A percentile compares a stretch with the other conserved stretches of the same genome.
Conservation (phyloP, 2,888 invertebrate genomes). For the Lasioglossum oenotherae region DNA sequence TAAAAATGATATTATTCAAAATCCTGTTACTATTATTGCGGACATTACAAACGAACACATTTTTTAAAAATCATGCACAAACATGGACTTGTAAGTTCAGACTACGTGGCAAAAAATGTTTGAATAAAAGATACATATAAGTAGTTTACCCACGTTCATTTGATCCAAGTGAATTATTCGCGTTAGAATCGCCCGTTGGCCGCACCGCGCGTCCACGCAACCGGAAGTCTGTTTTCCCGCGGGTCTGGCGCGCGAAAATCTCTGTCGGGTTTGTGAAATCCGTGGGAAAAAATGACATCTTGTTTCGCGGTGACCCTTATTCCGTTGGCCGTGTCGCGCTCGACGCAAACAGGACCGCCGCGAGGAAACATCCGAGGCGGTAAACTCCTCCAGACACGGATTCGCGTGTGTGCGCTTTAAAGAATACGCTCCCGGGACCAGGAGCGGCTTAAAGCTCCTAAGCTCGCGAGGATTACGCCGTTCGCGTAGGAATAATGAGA, state of each 20-base stretch:
- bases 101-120: too few species aligned
- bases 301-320: slow-evolving; percentile 40
- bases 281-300: slow-evolving; percentile 41
- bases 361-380: slow-evolving; percentile 18
- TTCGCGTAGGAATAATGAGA: slow-evolving; percentile 47
- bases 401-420: slow-evolving; percentile 33
- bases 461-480: slow-evolving; percentile 40
- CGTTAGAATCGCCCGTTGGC: too few species aligned
- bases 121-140: too few species aligned
- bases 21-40: too few species aligned
- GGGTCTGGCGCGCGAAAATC: not conserved
- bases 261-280: slow-evolving; percentile 24
- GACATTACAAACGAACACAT: too few species aligned
- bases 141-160: too few species aligned
- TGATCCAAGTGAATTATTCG: too few species aligned
- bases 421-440: slow-evolving; percentile 40
- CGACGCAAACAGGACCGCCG: slow-evolving; percentile 1
- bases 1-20: too few species aligned
- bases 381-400: slow-evolving; percentile 44
- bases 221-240: not conserved
- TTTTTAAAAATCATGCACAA: too few species aligned
- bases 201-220: not conserved
- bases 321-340: slow-evolving; percentile 12
- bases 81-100: too few species aligned
- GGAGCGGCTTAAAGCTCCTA: slow-evolving; percentile 33